A percentile compares a stretch with the other conserved stretches of the same genome.
phyloP scores from a whole-genome alignment of 2,113 vertebrate species.

The Agapornis roseicollis region DNA sequence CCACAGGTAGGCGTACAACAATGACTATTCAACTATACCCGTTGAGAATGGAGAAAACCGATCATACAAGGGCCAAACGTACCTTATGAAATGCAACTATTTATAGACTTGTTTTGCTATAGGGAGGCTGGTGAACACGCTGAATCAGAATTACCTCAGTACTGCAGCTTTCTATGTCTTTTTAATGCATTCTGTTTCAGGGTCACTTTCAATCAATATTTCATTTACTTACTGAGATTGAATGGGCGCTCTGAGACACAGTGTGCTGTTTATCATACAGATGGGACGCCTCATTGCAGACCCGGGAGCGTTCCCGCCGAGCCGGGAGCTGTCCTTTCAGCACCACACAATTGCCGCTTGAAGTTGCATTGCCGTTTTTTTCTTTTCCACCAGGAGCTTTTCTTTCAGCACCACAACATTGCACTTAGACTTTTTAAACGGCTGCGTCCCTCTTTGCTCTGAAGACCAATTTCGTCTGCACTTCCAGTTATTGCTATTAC shows the following conservation, averaged over 20 bases:
- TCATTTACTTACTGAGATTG: slow-evolving; percentile 94
- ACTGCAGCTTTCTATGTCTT: slow-evolving; percentile 87
- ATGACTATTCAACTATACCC: slow-evolving; percentile 71
- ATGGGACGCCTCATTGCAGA: slow-evolving; percentile 86
- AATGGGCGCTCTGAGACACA: slow-evolving; percentile 88
- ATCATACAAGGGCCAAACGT: slow-evolving; percentile 77
- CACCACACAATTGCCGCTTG: slow-evolving; percentile 82
- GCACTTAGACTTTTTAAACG: slow-evolving; percentile 84
- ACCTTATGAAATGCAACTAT: slow-evolving; percentile 81
- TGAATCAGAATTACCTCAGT: slow-evolving; percentile 88
- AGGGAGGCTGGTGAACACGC: slow-evolving; percentile 84
- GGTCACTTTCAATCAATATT: slow-evolving; percentile 94
- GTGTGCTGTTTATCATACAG: slow-evolving; percentile 90
- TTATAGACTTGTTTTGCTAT: slow-evolving; percentile 85
- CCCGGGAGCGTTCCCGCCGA: slow-evolving; percentile 81
- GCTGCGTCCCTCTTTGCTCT: slow-evolving; percentile 83
- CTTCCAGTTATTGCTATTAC: slow-evolving; percentile 81
- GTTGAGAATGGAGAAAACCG: slow-evolving; percentile 75
- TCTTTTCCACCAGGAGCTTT: slow-evolving; percentile 81
- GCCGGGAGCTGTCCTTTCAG: slow-evolving; percentile 86
- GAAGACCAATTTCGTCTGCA: slow-evolving; percentile 83
- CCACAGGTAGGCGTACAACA: slow-evolving; percentile 77
- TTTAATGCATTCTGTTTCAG: slow-evolving; percentile 93
- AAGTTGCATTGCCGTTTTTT: slow-evolving; percentile 78
- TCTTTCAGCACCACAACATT: slow-evolving; percentile 84